These are phyloP conservation scores for Vanacampus margaritifer DNA, from an alignment of 2,113 vertebrate species.

Conservation along the genomic window DNA sequence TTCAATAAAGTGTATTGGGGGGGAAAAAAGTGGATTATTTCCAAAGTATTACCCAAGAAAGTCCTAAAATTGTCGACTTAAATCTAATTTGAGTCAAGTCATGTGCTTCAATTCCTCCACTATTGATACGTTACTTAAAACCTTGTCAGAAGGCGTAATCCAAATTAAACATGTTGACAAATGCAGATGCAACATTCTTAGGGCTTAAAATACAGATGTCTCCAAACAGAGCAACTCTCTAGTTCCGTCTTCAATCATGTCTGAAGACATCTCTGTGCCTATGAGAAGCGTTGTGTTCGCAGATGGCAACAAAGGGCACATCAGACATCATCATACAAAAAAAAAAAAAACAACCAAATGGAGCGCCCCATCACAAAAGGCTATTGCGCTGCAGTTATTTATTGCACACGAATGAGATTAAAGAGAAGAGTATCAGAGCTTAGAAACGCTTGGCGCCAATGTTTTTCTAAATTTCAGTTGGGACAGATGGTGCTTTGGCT, in stretches of 20 bases:
- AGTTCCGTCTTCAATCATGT: conserved; percentile 25
- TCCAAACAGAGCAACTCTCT: conserved; percentile 9
- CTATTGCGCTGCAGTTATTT: conserved; percentile 22
- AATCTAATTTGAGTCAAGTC: too few species aligned
- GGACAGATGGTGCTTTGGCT: conserved; percentile 58
- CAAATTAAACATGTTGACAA: not conserved
- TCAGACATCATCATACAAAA: conserved; percentile 35
- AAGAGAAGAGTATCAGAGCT: not conserved
- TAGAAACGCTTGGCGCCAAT: conserved; percentile 31
- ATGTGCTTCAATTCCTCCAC: not conserved
- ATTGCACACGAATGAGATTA: conserved; percentile 30
- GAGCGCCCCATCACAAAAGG: not conserved
- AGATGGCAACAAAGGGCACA: conserved; percentile 28
- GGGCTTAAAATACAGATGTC: conserved; percentile 24
- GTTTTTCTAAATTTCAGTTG: conserved; percentile 24
- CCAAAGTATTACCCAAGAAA: too few species aligned
- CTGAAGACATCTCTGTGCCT: conserved; percentile 23
- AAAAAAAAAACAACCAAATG: conserved; percentile 16
- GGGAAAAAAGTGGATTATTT: too few species aligned
- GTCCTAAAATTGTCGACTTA: too few species aligned
- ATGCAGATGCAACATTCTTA: not conserved
- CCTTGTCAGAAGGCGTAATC: not conserved
- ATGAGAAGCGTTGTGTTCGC: conserved; percentile 23
- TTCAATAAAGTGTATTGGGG: too few species aligned
- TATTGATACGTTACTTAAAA: not conserved